Conservation (phyloP, 2,113 vertebrate species). For the Donacobius atricapilla region DNA sequence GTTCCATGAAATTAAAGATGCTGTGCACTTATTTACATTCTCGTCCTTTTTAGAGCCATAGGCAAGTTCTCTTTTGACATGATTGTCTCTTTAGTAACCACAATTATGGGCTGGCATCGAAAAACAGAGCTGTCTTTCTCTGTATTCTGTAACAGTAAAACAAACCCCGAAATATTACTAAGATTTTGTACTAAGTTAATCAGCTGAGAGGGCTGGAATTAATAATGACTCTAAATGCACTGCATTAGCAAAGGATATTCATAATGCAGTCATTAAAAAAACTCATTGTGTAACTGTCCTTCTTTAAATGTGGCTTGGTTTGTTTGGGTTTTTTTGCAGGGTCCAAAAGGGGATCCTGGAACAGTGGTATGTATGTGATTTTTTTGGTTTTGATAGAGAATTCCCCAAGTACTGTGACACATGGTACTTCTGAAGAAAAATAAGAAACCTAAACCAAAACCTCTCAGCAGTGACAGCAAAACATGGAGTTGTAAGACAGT, state of each 20-base stretch:
- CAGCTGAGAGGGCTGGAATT: not conserved
- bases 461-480: not conserved
- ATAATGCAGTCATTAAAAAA: not conserved
- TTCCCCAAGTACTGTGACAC: not conserved
- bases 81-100: not conserved
- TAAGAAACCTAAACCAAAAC: not conserved
- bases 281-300: fast-evolving
- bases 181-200: not conserved
- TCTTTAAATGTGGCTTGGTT: not conserved
- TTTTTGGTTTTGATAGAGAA: not conserved
- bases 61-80: not conserved
- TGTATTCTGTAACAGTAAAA: not conserved
- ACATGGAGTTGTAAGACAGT: not conserved
- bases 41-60: not conserved
- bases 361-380: slow-evolving; percentile 81
- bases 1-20: not conserved
- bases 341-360: slow-evolving; percentile 92
- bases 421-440: not conserved
- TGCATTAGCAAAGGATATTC: not conserved
- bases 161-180: not conserved
- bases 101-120: not conserved
- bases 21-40: not conserved
- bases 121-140: not conserved
- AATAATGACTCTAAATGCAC: not conserved
- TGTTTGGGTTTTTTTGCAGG: slow-evolving; percentile 71